Evolutionary conservation across 2,113 vertebrate species (phyloP).

Genomic region (Amphilophus citrinellus): DNA sequence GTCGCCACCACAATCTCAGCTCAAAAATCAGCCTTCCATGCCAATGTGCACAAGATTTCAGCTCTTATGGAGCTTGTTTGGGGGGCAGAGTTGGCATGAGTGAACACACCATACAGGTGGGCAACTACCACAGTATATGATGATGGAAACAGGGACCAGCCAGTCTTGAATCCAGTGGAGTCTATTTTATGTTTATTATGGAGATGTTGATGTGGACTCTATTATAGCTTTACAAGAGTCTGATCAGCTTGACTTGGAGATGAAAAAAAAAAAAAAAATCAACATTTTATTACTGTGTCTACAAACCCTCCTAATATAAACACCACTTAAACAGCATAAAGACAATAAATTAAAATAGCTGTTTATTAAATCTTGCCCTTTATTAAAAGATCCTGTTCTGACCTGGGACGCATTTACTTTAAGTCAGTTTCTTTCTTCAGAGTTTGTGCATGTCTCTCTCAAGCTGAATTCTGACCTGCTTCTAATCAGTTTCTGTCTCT

Average conservation of each 20-base stretch:
- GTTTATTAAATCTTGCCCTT: neutral
- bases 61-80: neutral
- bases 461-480: neutral
- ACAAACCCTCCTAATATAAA: neutral
- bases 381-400: neutral
- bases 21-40: neutral
- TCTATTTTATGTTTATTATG: no score
- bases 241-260: neutral
- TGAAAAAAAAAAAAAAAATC: neutral
- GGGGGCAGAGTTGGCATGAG: neutral
- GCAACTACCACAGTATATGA: neutral
- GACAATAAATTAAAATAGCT: neutral
- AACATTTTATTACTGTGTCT: slow-evolving; percentile 1
- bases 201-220: neutral
- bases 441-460: neutral
- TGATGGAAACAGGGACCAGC: neutral
- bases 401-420: neutral
- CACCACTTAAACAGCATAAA: neutral
- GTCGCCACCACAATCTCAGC: neutral
- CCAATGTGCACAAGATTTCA: neutral
- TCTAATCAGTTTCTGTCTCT: slow-evolving; percentile 1
- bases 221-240: accelerated
- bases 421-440: neutral
- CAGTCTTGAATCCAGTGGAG: neutral
- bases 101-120: neutral